Conservation (phyloP, 2,113 vertebrate genomes). For the Albula glossodonta region DNA sequence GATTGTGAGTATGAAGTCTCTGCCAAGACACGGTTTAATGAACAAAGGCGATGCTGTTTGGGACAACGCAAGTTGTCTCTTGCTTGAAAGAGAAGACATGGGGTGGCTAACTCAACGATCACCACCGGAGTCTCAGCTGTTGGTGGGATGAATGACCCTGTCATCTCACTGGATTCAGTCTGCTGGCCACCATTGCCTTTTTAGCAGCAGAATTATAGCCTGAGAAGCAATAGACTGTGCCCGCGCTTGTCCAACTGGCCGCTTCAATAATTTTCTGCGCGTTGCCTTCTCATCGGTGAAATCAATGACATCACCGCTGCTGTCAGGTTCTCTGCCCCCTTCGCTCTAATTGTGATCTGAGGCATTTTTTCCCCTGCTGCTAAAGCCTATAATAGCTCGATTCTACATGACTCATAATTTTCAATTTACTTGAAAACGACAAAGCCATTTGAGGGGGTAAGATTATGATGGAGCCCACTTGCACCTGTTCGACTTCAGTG, state of each 20-base stretch:
- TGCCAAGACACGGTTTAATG: background rate
- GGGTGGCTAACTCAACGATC: background rate
- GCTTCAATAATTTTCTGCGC: conserved; percentile 1
- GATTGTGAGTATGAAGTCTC: background rate
- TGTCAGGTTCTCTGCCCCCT: background rate
- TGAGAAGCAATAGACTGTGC: background rate
- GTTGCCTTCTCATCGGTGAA: background rate
- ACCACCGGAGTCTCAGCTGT: background rate
- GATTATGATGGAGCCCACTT: background rate
- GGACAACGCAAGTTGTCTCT: background rate
- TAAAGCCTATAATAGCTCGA: background rate
- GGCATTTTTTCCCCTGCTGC: background rate
- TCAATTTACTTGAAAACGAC: background rate
- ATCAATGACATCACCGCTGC: conserved; percentile 4
- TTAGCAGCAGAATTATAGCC: conserved; percentile 11
- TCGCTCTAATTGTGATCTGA: background rate
- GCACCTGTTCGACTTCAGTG: background rate
- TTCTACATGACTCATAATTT: background rate
- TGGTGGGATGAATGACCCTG: background rate
- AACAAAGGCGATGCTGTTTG: background rate
- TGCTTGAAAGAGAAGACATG: background rate
- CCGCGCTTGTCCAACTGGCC: conserved; percentile 10
- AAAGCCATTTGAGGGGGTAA: background rate
- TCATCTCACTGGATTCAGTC: background rate
- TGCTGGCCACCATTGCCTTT: background rate